Conservation (phyloP, 2,888 invertebrate genomes). For the Coronaproctus castanopsis region DNA sequence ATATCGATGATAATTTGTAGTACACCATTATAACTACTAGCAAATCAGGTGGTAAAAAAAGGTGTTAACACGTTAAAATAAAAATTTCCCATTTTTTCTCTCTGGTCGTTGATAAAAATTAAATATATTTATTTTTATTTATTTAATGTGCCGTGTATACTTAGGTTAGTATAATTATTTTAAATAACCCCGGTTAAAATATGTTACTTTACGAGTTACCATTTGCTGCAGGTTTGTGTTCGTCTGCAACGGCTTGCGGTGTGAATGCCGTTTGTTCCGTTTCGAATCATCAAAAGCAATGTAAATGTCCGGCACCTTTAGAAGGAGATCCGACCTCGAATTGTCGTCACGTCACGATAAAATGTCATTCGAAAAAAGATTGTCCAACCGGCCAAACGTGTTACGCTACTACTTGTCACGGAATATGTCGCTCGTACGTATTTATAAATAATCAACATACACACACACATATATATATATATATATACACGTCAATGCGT, state of each 20-base stretch:
- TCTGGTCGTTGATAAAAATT: too few relatives aligned
- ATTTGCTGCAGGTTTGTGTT: slow-evolving; percentile 50
- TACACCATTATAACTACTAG: too few relatives aligned
- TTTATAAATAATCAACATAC: too few relatives aligned
- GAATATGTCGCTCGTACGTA: slow-evolving; percentile 49
- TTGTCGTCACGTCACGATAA: slow-evolving; percentile 44
- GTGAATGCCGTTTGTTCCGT: slow-evolving; percentile 57
- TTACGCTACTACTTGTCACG: slow-evolving; percentile 54
- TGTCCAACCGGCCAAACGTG: slow-evolving; percentile 53
- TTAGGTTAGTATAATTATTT: too few relatives aligned
- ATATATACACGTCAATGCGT: background rate
- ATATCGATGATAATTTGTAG: too few relatives aligned
- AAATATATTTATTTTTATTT: too few relatives aligned
- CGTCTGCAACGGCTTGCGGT: slow-evolving; percentile 57
- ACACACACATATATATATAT: slow-evolving; percentile 9
- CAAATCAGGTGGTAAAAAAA: too few relatives aligned
- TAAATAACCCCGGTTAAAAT: too few relatives aligned
- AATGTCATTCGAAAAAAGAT: slow-evolving; percentile 42
- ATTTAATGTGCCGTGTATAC: too few relatives aligned
- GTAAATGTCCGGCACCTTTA: slow-evolving; percentile 48
- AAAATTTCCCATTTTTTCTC: too few relatives aligned
- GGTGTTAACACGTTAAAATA: too few relatives aligned
- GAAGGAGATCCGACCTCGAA: slow-evolving; percentile 52
- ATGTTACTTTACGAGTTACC: too few relatives aligned
- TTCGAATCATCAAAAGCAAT: slow-evolving; percentile 48